Percentiles rank a stretch among this genome's conserved stretches.
These are phyloP conservation scores for Pseudochirops corinnae DNA, from an alignment of 2,797 vertebrate species.

Conservation along the genomic window DNA sequence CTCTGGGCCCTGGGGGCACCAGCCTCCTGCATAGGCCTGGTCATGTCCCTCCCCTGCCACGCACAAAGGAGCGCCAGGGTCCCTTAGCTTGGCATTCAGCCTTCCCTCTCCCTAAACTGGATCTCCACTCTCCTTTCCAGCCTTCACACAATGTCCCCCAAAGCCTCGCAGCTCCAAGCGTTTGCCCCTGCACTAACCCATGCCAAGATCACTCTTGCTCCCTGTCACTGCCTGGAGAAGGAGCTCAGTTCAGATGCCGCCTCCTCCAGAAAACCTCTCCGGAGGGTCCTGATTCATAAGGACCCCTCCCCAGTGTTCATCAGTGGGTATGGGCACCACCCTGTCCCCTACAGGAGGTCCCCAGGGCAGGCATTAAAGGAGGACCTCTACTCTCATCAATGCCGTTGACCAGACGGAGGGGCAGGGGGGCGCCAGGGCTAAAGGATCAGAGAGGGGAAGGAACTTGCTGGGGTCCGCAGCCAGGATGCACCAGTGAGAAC, in stretches of 20 bases:
- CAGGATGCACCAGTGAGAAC: background rate
- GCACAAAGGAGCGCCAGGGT: background rate
- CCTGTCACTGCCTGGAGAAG: background rate
- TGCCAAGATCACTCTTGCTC: too few relatives aligned
- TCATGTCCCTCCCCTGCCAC: background rate
- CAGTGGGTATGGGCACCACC: too few relatives aligned
- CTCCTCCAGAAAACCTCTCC: background rate
- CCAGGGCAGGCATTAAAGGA: too few relatives aligned
- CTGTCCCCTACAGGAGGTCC: too few relatives aligned
- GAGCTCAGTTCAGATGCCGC: background rate
- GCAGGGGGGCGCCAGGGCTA: too few relatives aligned
- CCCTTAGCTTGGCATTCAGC: background rate
- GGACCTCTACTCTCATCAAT: too few relatives aligned
- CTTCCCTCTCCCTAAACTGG: background rate
- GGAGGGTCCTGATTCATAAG: too few relatives aligned
- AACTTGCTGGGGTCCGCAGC: background rate
- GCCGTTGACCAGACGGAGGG: too few relatives aligned
- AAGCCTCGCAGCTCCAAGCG: background rate
- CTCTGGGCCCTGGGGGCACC: too few relatives aligned
- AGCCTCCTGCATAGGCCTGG: background rate
- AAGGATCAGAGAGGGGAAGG: background rate
- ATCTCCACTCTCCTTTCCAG: background rate
- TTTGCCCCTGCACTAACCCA: background rate
- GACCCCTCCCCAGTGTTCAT: background rate
- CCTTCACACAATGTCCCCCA: background rate